These are phyloP conservation scores for Cyrtonyx montezumae DNA, from an alignment of 2,113 vertebrate species.

Conservation along the genomic window DNA sequence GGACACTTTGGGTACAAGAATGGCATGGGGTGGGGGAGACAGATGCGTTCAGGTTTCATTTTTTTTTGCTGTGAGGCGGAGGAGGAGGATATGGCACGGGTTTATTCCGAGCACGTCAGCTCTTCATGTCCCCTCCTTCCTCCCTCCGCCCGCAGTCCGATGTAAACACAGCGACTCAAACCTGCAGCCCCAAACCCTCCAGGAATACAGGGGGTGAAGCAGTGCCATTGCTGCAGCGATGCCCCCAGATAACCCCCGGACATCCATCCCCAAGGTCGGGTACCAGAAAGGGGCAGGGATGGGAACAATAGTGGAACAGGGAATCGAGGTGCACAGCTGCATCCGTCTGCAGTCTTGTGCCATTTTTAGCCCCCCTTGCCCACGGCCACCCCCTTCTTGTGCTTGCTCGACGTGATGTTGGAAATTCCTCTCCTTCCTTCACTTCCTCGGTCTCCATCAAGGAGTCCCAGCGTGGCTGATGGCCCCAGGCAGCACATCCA, in stretches of 20 bases:
- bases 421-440: slow-evolving; percentile 31
- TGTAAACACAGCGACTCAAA: slow-evolving; percentile 52
- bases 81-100: slow-evolving; percentile 25
- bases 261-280: background rate
- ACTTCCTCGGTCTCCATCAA: rapidly evolving
- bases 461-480: background rate
- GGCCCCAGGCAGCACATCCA: background rate
- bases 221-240: background rate
- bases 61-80: slow-evolving; percentile 30
- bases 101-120: slow-evolving; percentile 60
- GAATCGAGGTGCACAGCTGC: rapidly evolving
- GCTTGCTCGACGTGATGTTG: background rate
- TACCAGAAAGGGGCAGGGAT: background rate
- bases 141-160: slow-evolving; percentile 45
- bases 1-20: slow-evolving; percentile 21
- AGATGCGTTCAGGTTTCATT: background rate
- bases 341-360: background rate
- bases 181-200: background rate
- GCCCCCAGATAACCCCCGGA: slow-evolving; percentile 47
- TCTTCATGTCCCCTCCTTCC: slow-evolving; percentile 35
- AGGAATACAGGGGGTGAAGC: slow-evolving; percentile 14
- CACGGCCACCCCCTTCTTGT: background rate
- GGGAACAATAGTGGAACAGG: background rate
- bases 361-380: background rate
- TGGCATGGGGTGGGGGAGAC: background rate